Percentiles rank a stretch among this genome's conserved stretches.
These are phyloP conservation scores for Acanthaster planci DNA, from an alignment of 35 echinoderm and acorn worm genomes.

Conservation along the genomic window DNA sequence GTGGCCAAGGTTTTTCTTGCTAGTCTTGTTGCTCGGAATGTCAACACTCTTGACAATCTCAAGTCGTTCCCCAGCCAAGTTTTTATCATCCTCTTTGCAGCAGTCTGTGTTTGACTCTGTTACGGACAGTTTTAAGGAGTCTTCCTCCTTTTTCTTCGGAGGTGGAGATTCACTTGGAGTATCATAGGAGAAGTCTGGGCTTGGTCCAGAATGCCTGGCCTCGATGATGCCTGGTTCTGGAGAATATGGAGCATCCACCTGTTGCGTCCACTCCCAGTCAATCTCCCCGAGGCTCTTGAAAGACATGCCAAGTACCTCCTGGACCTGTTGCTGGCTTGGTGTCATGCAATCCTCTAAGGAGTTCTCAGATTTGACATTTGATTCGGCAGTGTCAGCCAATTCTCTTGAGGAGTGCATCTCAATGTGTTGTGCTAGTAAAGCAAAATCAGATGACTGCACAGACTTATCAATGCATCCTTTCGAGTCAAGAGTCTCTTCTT, in stretches of 20 bases:
- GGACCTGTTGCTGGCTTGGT: constrained; percentile 14
- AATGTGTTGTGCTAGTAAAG: not conserved
- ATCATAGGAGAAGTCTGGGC: constrained; percentile 24
- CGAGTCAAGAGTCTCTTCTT: not conserved
- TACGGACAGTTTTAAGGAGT: too few relatives aligned
- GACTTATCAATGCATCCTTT: not conserved
- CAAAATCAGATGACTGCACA: not conserved
- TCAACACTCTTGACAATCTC: too few relatives aligned
- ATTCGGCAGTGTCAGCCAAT: not conserved
- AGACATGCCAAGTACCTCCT: constrained; percentile 34
- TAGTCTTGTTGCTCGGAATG: too few relatives aligned
- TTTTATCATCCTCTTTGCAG: too few relatives aligned
- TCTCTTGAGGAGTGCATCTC: not conserved
- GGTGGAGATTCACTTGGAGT: constrained; percentile 8
- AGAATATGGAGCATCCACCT: not conserved
- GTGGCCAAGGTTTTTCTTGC: too few relatives aligned
- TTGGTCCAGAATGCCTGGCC: not conserved
- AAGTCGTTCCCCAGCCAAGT: too few relatives aligned
- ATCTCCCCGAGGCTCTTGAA: constrained; percentile 26
- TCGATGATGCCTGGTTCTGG: too few relatives aligned
- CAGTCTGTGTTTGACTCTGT: too few relatives aligned
- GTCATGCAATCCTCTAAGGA: constrained; percentile 11
- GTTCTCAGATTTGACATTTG: not conserved
- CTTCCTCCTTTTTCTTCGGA: not conserved
- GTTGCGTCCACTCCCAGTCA: constrained; percentile 45